A percentile compares a stretch with the other conserved stretches of the same genome.
Evolutionary conservation across 2,113 vertebrate species (phyloP).

Genomic region (Neogale vison): DNA sequence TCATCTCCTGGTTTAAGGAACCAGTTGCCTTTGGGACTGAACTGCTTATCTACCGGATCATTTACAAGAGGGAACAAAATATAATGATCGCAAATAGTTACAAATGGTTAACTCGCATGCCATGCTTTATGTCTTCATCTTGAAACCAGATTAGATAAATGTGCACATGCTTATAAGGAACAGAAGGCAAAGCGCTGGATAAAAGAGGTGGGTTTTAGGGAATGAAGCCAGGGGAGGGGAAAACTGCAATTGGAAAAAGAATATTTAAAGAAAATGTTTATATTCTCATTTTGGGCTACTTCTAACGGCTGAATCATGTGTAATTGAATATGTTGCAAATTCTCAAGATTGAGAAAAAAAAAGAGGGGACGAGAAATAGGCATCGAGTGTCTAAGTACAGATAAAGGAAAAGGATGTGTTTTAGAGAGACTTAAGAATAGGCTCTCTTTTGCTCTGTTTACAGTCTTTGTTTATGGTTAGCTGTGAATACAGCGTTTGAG

Average conservation of each 20-base stretch:
- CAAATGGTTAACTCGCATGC: slow-evolving; percentile 40
- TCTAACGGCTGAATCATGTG: background rate
- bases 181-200: background rate
- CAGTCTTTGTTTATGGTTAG: slow-evolving; percentile 45
- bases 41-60: slow-evolving; percentile 40
- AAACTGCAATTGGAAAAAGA: background rate
- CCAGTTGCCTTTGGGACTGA: slow-evolving; percentile 48
- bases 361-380: background rate
- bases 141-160: slow-evolving; percentile 45
- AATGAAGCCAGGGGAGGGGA: background rate
- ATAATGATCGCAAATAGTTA: slow-evolving; percentile 34
- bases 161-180: slow-evolving; percentile 31
- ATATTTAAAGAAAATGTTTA: background rate
- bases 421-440: slow-evolving; percentile 35
- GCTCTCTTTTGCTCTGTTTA: slow-evolving; percentile 8
- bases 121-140: slow-evolving; percentile 54
- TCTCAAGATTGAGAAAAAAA: slow-evolving; percentile 29
- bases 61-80: slow-evolving; percentile 58
- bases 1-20: slow-evolving; percentile 46
- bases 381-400: background rate
- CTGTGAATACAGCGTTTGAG: background rate
- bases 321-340: background rate
- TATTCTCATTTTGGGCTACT: background rate
- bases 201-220: background rate
- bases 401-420: slow-evolving; percentile 36